Base-by-base conservation (phyloP, 1,140 invertebrate genomes). In the Bradynema listronoti region DNA sequence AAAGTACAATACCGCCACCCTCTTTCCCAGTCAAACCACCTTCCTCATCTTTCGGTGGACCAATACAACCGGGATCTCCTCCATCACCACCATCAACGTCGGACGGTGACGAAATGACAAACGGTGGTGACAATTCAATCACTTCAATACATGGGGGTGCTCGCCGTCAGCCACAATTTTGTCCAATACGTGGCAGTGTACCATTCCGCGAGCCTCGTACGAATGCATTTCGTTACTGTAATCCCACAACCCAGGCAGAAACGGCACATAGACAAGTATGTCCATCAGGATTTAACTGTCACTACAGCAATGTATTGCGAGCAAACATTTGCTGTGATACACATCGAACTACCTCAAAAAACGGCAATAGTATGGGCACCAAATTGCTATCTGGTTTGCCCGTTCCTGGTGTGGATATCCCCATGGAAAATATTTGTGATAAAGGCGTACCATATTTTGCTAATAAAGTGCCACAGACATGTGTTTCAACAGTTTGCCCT, bases 271-370 rank as follows among this genome's bases (percentile, higher is more conserved):
- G 63, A 19, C 50, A 55, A 9, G 50, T 16, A 11, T 75, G 72
- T 59, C 73, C 73, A 1, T 36, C 46, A 27, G 56, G 49, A 25
- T 78, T 46, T 54, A 61, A 34, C 4, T 75, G 73, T 52, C 73
- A 75, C 56, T 72, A 63, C 69, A 70, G 65, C 42, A 62, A 63
- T 24, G 43, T 64, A 16, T 34, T 60, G 6, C 47, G 66, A 46
- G 66, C 75, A 25, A 74, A 77, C 53, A 63, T 75, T 25, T 75
- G 73, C 45, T 75, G 73, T 61, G 75, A 72, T 51, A 68, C 47
- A 29, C 4, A 36, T 56, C 16, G 30, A 54, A 22, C 19, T 14
- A 29, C 47, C 11, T 27, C 47, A n/a, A n/a, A 11, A 29, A 50
- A 56, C 19, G 16, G 6, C 5, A 16, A 19, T 33, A 22, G 24